Base-by-base conservation (phyloP, 2,888 invertebrate species). In the Platycnemis pennipes region DNA sequence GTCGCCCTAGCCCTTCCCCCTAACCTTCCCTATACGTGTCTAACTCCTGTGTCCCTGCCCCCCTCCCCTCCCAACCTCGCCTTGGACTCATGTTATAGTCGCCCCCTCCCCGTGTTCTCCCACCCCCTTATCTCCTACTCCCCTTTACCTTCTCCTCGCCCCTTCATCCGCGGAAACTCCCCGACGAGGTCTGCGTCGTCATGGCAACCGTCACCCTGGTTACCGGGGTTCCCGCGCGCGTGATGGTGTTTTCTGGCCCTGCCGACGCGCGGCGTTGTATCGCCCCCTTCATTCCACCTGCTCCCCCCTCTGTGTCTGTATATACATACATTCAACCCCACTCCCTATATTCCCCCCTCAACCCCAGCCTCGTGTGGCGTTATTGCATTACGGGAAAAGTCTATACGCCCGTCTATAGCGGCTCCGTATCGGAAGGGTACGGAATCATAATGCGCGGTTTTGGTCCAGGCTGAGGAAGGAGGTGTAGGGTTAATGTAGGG, bases 141-240 rank as follows among this genome's bases (percentile, higher is more conserved):
- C 88, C 69, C 56, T 42, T n/a, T 22, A 42, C 53, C 69, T 37
- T 53, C 63, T 26, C 94, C 31, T 31, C 88, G 31, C 88, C 77
- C 69, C 69, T 19, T 16, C 26, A 26, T 37, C 89, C 69, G 69
- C 53, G 46, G 88, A 88, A 63, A 89, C 94, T 56, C 49, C 91
- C 91, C 91, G 37, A 37, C 77, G 77, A 37, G 77, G 77, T 77
- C 77, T 77, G 77, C 44, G 91, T 91, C 63, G 91, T 63, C 91
- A 91, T 91, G 91, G 91, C 42, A 91, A 91, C 91, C 63, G 42
- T 91, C 91, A 63, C 91, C 91, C 91, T 91, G 91, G 91, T 91
- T 91, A 91, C 91, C 91, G 63, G 63, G 91, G 56, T 91, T 91
- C 44, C 45, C 91, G 85, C 91, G 69, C 86, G 63, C 63, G 77